These are phyloP conservation scores for Simalia tracyae DNA, from an alignment of 2,797 vertebrate genomes.

Conservation along the genomic window DNA sequence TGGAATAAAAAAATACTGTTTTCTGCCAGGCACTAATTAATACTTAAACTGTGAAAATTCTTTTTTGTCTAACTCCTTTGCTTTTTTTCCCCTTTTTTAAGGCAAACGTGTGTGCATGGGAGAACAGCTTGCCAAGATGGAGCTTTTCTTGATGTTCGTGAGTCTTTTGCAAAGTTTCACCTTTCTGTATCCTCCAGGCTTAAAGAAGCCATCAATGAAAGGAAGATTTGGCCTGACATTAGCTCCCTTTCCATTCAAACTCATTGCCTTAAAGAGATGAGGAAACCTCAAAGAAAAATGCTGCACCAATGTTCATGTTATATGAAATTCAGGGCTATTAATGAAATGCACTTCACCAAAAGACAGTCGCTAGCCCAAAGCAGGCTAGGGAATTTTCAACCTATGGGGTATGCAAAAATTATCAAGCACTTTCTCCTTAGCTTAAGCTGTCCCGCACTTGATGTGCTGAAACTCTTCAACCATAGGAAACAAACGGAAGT, in stretches of 20 bases:
- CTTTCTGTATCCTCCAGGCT: constrained; percentile 81
- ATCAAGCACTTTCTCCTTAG: constrained; percentile 6
- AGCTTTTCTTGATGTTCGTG: constrained; percentile 89
- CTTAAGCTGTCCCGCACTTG: background rate
- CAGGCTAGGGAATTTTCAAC: background rate
- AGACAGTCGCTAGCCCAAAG: background rate
- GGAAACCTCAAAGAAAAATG: background rate
- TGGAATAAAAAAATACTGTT: background rate
- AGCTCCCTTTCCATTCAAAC: constrained; percentile 83
- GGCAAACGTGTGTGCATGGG: constrained; percentile 96
- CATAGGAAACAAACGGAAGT: background rate
- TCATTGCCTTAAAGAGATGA: constrained; percentile 75
- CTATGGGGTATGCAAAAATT: background rate
- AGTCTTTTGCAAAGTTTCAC: constrained; percentile 87
- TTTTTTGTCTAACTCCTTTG: background rate
- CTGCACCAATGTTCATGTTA: constrained; percentile 22
- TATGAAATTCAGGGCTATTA: constrained; percentile 29
- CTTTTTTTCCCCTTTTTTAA: constrained; percentile 61
- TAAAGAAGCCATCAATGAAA: constrained; percentile 76
- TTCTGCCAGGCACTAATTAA: background rate
- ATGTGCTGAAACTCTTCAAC: background rate
- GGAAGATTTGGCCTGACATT: constrained; percentile 91
- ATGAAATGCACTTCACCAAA: constrained; percentile 32
- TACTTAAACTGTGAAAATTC: background rate
- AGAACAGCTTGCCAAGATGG: constrained; percentile 96